These are phyloP conservation scores for Zaprionus inermis DNA, from an alignment of 1,140 invertebrate species.

Conservation along the genomic window DNA sequence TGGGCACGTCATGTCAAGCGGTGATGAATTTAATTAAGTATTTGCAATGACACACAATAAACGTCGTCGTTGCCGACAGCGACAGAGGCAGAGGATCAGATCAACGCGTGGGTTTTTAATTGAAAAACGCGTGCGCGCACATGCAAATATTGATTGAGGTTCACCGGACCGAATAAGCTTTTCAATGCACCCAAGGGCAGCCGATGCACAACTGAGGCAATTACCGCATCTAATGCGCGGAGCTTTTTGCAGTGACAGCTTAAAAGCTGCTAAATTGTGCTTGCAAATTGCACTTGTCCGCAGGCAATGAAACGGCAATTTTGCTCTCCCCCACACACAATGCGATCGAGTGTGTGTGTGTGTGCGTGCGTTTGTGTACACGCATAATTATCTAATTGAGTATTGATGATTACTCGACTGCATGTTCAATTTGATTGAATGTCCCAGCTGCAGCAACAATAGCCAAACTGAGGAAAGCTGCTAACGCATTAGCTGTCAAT, in stretches of 20 bases:
- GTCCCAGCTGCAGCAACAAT: slow-evolving; percentile 31
- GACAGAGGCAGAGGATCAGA: slow-evolving; percentile 29
- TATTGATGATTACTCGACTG: slow-evolving; percentile 60
- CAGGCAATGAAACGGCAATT: slow-evolving; percentile 33
- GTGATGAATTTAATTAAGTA: slow-evolving; percentile 83
- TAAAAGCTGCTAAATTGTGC: slow-evolving; percentile 44
- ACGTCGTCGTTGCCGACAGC: slow-evolving; percentile 2
- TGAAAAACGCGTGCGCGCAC: slow-evolving; percentile 58
- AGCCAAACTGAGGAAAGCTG: slow-evolving; percentile 16
- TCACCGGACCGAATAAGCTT: slow-evolving; percentile 10
- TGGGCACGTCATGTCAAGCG: slow-evolving; percentile 70
- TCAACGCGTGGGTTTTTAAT: slow-evolving; percentile 59
- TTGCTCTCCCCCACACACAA: slow-evolving; percentile 1
- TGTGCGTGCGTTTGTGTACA: slow-evolving; percentile 17
- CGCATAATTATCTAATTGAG: slow-evolving; percentile 77
- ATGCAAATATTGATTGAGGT: slow-evolving; percentile 33
- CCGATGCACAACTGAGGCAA: slow-evolving; percentile 18
- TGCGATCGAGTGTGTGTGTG: not conserved
- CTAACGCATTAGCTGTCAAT: slow-evolving; percentile 46
- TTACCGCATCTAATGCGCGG: slow-evolving; percentile 15
- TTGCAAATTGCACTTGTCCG: slow-evolving; percentile 17
- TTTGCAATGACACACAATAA: slow-evolving; percentile 75
- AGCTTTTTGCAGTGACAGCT: slow-evolving; percentile 22
- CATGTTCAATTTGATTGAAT: slow-evolving; percentile 72
- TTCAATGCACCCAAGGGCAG: slow-evolving; percentile 23